Evolutionary conservation across 2,888 invertebrate species (phyloP).

Genomic region (Heliconius cydno): DNA sequence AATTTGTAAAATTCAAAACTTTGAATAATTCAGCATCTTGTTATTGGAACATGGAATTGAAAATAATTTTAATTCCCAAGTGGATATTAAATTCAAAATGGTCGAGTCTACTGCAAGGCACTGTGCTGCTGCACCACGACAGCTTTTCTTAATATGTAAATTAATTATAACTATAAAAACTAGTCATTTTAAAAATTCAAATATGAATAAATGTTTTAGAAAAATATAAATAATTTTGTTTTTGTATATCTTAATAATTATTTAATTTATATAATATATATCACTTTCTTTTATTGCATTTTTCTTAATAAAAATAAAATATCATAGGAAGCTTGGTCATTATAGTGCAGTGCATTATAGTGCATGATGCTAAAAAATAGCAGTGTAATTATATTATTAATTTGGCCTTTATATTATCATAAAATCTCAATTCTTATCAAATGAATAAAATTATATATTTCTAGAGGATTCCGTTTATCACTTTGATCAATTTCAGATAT

Average conservation of each 20-base stretch:
- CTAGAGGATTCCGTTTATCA: background rate
- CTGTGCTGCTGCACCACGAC: background rate
- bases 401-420: background rate
- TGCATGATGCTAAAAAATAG: background rate
- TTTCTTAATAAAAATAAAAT: too few species aligned
- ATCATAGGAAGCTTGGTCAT: too few species aligned
- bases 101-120: background rate
- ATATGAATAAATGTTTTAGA: background rate
- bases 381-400: background rate
- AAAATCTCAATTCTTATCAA: background rate
- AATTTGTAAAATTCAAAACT: too few species aligned
- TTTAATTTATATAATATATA: background rate
- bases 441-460: background rate
- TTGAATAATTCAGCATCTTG: background rate
- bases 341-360: background rate
- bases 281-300: background rate
- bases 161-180: background rate
- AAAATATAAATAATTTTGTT: background rate
- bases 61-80: background rate
- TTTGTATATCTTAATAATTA: background rate
- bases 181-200: background rate
- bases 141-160: background rate
- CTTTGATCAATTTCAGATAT: too few species aligned
- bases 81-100: background rate
- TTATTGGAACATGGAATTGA: background rate